Conservation (phyloP, 2,113 vertebrate genomes). For the Erythrolamprus reginae region DNA sequence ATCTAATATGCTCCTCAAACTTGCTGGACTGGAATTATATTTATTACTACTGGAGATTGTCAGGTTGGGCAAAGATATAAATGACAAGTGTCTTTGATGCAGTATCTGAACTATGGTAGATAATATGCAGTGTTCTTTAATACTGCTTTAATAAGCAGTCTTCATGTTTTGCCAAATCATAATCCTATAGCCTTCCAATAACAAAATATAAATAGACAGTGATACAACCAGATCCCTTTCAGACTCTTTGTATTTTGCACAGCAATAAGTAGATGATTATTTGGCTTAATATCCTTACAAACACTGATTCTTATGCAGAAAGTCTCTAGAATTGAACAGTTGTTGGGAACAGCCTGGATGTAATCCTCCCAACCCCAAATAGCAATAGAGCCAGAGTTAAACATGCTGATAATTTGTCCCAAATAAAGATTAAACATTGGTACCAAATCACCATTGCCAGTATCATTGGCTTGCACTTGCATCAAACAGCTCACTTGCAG, state of each 20-base stretch:
- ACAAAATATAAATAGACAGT: not conserved
- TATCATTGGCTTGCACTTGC: not conserved
- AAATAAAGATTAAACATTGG: not conserved
- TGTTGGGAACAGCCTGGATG: not conserved
- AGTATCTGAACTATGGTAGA: not conserved
- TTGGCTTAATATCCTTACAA: not conserved
- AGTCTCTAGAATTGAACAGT: not conserved
- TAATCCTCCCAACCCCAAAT: not conserved
- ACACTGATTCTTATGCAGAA: not conserved
- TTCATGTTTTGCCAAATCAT: not conserved
- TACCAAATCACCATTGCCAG: not conserved
- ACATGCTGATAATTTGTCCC: not conserved
- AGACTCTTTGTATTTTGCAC: not conserved
- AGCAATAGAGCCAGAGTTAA: not conserved
- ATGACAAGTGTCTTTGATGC: not conserved
- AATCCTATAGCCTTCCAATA: not conserved
- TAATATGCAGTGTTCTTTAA: not conserved
- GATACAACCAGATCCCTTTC: not conserved
- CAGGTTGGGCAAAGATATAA: not conserved
- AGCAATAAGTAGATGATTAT: not conserved
- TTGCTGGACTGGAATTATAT: not conserved
- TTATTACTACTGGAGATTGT: not conserved
- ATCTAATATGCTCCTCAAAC: not conserved
- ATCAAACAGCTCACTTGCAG: not conserved
- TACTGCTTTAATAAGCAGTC: too few relatives aligned